Percentiles rank a stretch among this genome's conserved stretches.
Conservation (phyloP, 1,140 invertebrate genomes). For the Ladona fulva region DNA sequence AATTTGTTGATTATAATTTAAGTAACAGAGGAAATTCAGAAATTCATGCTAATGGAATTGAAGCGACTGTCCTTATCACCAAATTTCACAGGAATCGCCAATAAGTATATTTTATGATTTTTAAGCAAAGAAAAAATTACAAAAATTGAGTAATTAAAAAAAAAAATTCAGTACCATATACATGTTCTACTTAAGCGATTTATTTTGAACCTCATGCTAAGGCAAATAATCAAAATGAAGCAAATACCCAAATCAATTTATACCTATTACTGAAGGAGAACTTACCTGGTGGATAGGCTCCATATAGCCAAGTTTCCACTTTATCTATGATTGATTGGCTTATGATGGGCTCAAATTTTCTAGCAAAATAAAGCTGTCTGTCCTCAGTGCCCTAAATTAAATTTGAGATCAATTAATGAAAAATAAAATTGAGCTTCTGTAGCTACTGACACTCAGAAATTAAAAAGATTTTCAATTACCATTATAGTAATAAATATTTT, state of each 20-base stretch:
- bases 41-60: too few species aligned
- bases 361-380: constrained; percentile 81
- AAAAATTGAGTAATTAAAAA: too few species aligned
- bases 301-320: constrained; percentile 75
- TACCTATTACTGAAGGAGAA: constrained; percentile 14
- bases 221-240: too few species aligned
- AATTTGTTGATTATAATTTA: too few species aligned
- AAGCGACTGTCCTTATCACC: too few species aligned
- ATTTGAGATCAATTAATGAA: constrained; percentile 16
- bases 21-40: too few species aligned
- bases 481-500: not conserved
- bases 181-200: too few species aligned
- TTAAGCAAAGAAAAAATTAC: too few species aligned
- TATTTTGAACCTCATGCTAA: too few species aligned
- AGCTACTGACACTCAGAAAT: constrained; percentile 14
- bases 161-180: too few species aligned
- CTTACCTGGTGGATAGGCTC: constrained; percentile 38
- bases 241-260: not conserved
- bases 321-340: constrained; percentile 83
- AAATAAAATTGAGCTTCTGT: constrained; percentile 16
- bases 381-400: constrained; percentile 56
- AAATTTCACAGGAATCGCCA: too few species aligned
- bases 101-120: too few species aligned
- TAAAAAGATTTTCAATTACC: constrained; percentile 16
- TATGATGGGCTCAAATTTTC: constrained; percentile 91